These are phyloP conservation scores for Hycleus cichorii DNA, from an alignment of 1,140 invertebrate genomes.

Conservation along the genomic window DNA sequence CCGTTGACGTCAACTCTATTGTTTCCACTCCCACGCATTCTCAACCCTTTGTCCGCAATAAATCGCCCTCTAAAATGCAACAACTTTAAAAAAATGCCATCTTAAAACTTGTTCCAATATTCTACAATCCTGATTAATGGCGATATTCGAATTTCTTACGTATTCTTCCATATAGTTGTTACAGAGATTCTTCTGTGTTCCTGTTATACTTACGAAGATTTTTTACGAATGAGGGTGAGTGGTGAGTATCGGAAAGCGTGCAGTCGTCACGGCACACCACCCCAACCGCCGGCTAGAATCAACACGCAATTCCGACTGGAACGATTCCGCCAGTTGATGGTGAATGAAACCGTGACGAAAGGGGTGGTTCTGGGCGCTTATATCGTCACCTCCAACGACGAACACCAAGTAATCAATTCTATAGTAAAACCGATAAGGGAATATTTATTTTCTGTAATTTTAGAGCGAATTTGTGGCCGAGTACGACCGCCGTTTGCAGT, in stretches of 20 bases:
- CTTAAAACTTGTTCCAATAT: not conserved
- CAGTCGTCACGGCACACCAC: slow-evolving; percentile 25
- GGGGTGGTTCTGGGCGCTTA: slow-evolving; percentile 64
- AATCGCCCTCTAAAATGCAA: slow-evolving; percentile 3
- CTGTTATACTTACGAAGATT: not conserved
- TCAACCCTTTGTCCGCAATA: not conserved
- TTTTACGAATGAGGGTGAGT: slow-evolving; percentile 13
- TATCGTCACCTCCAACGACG: slow-evolving; percentile 68
- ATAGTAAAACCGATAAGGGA: not conserved
- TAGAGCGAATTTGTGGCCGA: slow-evolving; percentile 60
- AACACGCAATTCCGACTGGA: slow-evolving; percentile 42
- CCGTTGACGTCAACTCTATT: slow-evolving; percentile 24
- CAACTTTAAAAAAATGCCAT: not conserved
- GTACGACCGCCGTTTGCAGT: slow-evolving; percentile 71
- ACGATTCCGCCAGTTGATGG: slow-evolving; percentile 59
- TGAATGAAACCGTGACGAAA: slow-evolving; percentile 50
- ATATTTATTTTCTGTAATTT: slow-evolving; percentile 2
- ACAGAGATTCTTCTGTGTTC: not conserved
- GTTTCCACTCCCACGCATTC: slow-evolving; percentile 23
- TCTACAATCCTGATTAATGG: not conserved
- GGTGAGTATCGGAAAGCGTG: slow-evolving; percentile 34
- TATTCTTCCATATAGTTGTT: not conserved
- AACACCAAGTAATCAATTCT: slow-evolving; percentile 59
- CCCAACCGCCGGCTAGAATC: slow-evolving; percentile 29
- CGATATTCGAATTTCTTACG: slow-evolving; percentile 8